Percentiles rank a stretch among this genome's conserved stretches.
phyloP scores from a whole-genome alignment of 2,113 vertebrate species.

The rabbit (Oryctolagus cuniculus) region DNA sequence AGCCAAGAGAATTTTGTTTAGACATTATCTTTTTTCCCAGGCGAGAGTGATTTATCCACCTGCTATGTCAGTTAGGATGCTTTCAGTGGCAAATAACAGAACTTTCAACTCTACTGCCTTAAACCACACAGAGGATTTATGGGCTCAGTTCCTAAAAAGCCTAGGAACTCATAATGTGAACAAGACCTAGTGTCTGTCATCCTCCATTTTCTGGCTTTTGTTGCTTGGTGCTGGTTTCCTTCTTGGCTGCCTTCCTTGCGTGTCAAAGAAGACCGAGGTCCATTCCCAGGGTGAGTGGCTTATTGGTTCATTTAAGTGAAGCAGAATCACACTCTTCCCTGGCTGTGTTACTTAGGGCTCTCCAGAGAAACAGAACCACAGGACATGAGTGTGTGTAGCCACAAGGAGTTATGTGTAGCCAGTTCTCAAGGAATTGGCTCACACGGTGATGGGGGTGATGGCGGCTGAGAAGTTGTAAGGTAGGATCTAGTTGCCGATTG shows the following conservation, averaged over 20 bases:
- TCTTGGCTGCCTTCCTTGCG: not conserved
- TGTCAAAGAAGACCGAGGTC: not conserved
- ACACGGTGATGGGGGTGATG: not conserved
- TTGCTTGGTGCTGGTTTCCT: not conserved
- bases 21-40: conserved; percentile 60
- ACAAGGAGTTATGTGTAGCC: not conserved
- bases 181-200: not conserved
- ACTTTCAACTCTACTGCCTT: conserved; percentile 53
- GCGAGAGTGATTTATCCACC: conserved; percentile 70
- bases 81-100: conserved; percentile 60
- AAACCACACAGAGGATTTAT: conserved; percentile 58
- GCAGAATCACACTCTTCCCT: not conserved
- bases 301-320: not conserved
- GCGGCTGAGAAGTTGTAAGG: not conserved
- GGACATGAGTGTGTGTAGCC: no score
- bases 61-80: conserved; percentile 26
- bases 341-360: not conserved
- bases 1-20: conserved; percentile 55
- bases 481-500: not conserved
- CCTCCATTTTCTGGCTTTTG: not conserved
- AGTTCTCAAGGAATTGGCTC: not conserved
- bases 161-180: conserved; percentile 35
- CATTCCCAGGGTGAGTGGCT: not conserved
- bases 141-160: conserved; percentile 40
- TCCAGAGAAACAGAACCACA: not conserved